A percentile compares a stretch with the other conserved stretches of the same genome.
phyloP scores from a whole-genome alignment of 2,113 vertebrate genomes.

The Gasterosteus nipponicus region DNA sequence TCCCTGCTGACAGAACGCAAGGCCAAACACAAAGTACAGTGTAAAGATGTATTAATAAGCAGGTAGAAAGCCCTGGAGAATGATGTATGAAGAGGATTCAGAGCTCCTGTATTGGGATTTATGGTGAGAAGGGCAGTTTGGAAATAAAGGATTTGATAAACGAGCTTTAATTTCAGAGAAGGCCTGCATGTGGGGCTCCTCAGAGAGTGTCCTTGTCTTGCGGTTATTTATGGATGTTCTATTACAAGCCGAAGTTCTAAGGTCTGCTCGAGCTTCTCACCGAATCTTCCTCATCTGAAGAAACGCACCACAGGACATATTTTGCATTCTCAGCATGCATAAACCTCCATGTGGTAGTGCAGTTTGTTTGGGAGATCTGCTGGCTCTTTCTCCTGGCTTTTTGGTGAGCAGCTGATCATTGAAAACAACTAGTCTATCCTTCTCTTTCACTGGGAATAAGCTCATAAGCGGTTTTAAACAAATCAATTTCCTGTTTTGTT shows the following conservation, averaged over 20 bases:
- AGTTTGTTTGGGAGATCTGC: slow-evolving; percentile 16
- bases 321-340: slow-evolving; percentile 46
- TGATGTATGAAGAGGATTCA: slow-evolving; percentile 28
- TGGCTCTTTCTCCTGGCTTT: slow-evolving; percentile 10
- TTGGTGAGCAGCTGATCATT: slow-evolving; percentile 23
- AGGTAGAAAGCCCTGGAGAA: slow-evolving; percentile 30
- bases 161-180: slow-evolving; percentile 74
- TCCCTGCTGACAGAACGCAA: slow-evolving; percentile 30
- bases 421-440: not conserved
- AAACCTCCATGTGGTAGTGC: slow-evolving; percentile 13
- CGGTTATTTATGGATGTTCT: slow-evolving; percentile 73
- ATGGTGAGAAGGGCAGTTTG: slow-evolving; percentile 56
- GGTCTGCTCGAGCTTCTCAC: slow-evolving; percentile 61
- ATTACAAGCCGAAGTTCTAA: slow-evolving; percentile 60
- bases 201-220: slow-evolving; percentile 70
- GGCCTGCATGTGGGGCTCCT: slow-evolving; percentile 59
- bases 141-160: slow-evolving; percentile 74
- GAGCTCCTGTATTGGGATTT: slow-evolving; percentile 50
- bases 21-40: slow-evolving; percentile 14
- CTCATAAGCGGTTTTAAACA: not conserved
- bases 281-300: slow-evolving; percentile 50
- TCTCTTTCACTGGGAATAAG: slow-evolving; percentile 9
- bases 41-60: slow-evolving; percentile 15
- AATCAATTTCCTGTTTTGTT: not conserved
- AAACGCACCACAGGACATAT: slow-evolving; percentile 45